Base-by-base conservation (phyloP, 2,113 vertebrate species). In the Onychostoma macrolepis region DNA sequence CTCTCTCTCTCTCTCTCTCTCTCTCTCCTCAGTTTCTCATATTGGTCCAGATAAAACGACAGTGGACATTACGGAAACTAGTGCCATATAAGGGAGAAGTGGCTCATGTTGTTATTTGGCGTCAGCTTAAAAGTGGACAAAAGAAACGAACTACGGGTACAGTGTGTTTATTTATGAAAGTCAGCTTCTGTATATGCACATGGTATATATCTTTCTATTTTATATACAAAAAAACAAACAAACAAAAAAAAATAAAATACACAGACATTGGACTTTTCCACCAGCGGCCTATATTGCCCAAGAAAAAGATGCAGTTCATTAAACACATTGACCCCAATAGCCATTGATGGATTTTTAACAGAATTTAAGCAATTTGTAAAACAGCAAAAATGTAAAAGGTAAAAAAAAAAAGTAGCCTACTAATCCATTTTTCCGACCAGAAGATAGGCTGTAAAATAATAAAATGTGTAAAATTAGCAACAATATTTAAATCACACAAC, bases 1-100 rank as follows among this genome's bases (percentile, higher is more conserved):
- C 33, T 13, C 28, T 58, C 65, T 38, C 83, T 61, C 45, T 56
- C 77, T n/a, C 84, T 50, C 71, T 17, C 84, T 21, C 84, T 8
- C 75, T 0, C 41, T 30, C 5, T 65, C 65, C 33, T 7, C 36
- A 65, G 21, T 17, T 28, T 7, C n/a, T 17, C 56, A 36, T 65
- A 11, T 8, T 72, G 28, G 3, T 33, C n/a, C 15, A 72, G 82
- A 50, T 71, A 38, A 38, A 71, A 71, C 33, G 21, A n/a, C 21
- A 1, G 38, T 74, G 71, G 63, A 28, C n/a, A 67, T 67, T 61
- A 38, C 19, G 67, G 67, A 71, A 71, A 71, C 67, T 71, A 74
- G 38, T n/a, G 10, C 71, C 38, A 74, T 74, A 74, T 74, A 74
- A 71, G 67, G 67, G 17, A 38, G 71, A 74, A 13, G 36, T 43